Percentiles rank a stretch among this genome's conserved stretches.
Evolutionary conservation across 2,888 invertebrate genomes (phyloP).

Genomic region (Callyntrura guangdongensis): DNA sequence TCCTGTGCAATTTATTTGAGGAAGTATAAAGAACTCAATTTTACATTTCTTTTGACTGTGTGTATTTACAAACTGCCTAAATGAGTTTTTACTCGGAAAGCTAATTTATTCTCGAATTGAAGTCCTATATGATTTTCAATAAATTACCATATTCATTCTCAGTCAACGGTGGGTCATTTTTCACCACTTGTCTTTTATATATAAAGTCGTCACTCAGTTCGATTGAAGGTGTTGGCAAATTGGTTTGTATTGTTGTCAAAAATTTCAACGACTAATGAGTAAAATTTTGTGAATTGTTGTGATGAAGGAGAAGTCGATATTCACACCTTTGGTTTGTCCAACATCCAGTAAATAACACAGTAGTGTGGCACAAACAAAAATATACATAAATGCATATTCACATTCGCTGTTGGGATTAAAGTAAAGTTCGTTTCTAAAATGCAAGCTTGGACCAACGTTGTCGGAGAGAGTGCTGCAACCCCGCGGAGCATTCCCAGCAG

Average conservation of each 20-base stretch:
- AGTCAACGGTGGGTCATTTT: slow-evolving; percentile 23
- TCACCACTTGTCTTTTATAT: background rate
- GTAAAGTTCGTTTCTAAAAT: slow-evolving; percentile 47
- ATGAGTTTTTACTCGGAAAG: slow-evolving; percentile 19
- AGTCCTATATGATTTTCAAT: background rate
- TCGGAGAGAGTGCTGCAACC: slow-evolving; percentile 83
- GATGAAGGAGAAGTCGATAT: slow-evolving; percentile 29
- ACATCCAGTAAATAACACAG: slow-evolving; percentile 12
- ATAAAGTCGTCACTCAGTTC: slow-evolving; percentile 19
- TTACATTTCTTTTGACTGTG: background rate
- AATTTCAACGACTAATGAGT: slow-evolving; percentile 11
- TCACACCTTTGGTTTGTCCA: slow-evolving; percentile 34
- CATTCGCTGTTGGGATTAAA: background rate
- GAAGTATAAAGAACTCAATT: slow-evolving; percentile 60
- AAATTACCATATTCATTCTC: background rate
- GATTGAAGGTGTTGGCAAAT: slow-evolving; percentile 39
- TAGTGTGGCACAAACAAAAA: background rate
- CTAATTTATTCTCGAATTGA: slow-evolving; percentile 11
- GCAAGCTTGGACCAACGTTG: slow-evolving; percentile 37
- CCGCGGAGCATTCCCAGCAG: slow-evolving; percentile 80
- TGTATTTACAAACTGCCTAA: background rate
- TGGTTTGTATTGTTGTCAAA: slow-evolving; percentile 62
- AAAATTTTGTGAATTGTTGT: slow-evolving; percentile 9
- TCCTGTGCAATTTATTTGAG: slow-evolving; percentile 68
- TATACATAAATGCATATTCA: background rate